Conservation (phyloP, 2,888 invertebrate species). For the Drosophila trichaetosa region DNA sequence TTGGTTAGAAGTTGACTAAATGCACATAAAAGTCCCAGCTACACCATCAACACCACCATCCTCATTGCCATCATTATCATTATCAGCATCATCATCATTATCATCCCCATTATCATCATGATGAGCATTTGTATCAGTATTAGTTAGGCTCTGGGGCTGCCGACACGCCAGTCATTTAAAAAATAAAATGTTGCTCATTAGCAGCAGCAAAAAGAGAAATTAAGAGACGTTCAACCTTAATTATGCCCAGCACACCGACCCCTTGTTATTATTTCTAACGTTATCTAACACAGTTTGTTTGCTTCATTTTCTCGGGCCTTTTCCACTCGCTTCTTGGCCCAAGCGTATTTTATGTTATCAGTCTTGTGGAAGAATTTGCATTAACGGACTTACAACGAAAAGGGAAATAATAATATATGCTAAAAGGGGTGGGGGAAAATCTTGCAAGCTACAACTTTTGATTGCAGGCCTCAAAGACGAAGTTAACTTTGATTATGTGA, state of each 20-base stretch:
- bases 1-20: conserved; percentile 5
- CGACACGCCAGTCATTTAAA: conserved; percentile 71
- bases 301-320: conserved; percentile 34
- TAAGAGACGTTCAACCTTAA: conserved; percentile 75
- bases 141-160: conserved; percentile 36
- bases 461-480: conserved; percentile 45
- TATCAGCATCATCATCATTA: conserved; percentile 28
- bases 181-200: conserved; percentile 75
- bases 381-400: conserved; percentile 27
- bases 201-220: conserved; percentile 56
- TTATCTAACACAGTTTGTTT: conserved; percentile 62
- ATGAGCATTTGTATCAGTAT: conserved; percentile 44
- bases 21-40: conserved; percentile 12
- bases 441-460: conserved; percentile 47
- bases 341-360: conserved; percentile 63
- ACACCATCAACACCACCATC: conserved; percentile 8
- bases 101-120: conserved; percentile 19
- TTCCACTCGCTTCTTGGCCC: conserved; percentile 35
- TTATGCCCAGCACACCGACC: conserved; percentile 44
- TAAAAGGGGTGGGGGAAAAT: conserved; percentile 6
- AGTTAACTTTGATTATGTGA: conserved; percentile 61
- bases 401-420: conserved; percentile 19
- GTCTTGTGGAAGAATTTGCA: conserved; percentile 52
- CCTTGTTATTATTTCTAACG: conserved; percentile 25
- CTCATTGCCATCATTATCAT: neutral